phyloP scores from a whole-genome alignment of 2,113 vertebrate species.

The Anhinga anhinga region DNA sequence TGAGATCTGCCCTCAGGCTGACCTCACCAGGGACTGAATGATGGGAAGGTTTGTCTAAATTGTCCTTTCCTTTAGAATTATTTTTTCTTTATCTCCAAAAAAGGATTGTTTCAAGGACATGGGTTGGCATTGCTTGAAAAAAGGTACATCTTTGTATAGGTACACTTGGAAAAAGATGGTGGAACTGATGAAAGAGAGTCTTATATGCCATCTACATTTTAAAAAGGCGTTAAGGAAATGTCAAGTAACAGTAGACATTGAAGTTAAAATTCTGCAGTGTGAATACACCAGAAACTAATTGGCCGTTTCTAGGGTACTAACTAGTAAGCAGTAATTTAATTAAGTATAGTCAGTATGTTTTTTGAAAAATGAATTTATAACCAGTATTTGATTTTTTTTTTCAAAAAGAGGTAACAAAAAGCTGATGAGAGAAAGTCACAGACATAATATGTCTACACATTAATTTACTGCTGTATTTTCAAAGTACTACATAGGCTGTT shows the following conservation, averaged over 20 bases:
- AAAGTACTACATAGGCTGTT: not conserved
- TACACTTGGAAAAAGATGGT: not conserved
- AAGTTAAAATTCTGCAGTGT: not conserved
- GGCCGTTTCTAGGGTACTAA: not conserved
- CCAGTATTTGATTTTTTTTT: not conserved
- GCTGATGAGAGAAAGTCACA: not conserved
- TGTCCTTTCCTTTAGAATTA: not conserved
- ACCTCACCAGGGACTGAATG: not conserved
- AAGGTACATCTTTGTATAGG: not conserved
- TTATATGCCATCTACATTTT: not conserved
- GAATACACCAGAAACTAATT: not conserved
- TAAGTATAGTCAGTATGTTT: not conserved
- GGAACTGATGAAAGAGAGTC: not conserved
- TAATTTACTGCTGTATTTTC: conserved; percentile 19
- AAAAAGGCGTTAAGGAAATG: not conserved
- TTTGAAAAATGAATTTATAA: not conserved
- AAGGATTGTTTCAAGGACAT: not conserved
- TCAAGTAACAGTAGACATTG: not conserved
- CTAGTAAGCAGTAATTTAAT: conserved; percentile 23
- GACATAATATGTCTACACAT: not conserved
- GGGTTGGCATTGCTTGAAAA: not conserved
- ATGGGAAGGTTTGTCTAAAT: not conserved
- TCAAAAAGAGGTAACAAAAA: not conserved
- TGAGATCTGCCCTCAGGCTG: not conserved
- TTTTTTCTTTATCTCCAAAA: not conserved